A percentile compares a stretch with the other conserved stretches of the same genome.
phyloP scores from a whole-genome alignment of 2,113 vertebrate species.

The Anhinga rufa region DNA sequence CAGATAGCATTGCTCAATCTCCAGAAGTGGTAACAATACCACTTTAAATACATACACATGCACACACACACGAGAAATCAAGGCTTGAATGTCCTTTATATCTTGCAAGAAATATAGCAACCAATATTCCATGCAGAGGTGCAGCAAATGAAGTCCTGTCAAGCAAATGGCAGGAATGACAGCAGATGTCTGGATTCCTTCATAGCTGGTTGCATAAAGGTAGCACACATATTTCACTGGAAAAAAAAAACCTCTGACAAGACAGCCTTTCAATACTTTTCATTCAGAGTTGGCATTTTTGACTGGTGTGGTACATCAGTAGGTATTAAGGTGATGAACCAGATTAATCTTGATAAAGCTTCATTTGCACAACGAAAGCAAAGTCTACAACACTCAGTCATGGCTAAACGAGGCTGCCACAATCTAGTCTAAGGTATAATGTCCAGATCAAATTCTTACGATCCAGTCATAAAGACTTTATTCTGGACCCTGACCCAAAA shows the following conservation, averaged over 20 bases:
- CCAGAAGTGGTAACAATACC: background rate
- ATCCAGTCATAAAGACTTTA: background rate
- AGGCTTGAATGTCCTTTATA: conserved; percentile 26
- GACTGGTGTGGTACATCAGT: background rate
- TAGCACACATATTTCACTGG: conserved; percentile 43
- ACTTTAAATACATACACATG: background rate
- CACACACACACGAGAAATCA: background rate
- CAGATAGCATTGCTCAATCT: background rate
- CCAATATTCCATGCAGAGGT: conserved; percentile 57
- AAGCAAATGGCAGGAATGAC: conserved; percentile 60
- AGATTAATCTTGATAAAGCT: conserved; percentile 30
- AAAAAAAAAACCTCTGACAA: conserved; percentile 28
- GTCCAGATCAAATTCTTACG: background rate
- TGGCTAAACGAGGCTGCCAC: background rate
- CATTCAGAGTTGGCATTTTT: conserved; percentile 45
- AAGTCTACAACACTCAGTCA: background rate
- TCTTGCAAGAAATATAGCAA: conserved; percentile 59
- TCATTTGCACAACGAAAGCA: background rate
- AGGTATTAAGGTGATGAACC: background rate
- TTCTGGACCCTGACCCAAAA: background rate
- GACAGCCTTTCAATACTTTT: conserved; percentile 32
- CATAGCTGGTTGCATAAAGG: conserved; percentile 63
- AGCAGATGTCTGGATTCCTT: conserved; percentile 60
- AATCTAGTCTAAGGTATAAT: background rate
- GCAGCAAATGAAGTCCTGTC: conserved; percentile 64